Percentiles rank a stretch among this genome's conserved stretches.
phyloP scores from a whole-genome alignment of 1,140 invertebrate species.

The Pseudomyrmex gracilis region DNA sequence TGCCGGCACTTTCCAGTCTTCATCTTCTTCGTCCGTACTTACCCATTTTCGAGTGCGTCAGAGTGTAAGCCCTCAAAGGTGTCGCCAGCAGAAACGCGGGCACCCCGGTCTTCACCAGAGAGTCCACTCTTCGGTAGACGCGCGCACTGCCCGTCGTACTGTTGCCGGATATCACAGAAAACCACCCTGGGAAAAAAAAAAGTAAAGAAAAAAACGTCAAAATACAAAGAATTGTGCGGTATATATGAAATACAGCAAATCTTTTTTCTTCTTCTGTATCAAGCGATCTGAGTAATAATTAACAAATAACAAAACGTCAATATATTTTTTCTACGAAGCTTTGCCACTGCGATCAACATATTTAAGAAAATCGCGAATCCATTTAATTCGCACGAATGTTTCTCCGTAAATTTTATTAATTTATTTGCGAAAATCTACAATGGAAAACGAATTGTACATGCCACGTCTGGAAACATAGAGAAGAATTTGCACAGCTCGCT shows the following conservation, averaged over 20 bases:
- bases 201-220: constrained; percentile 11
- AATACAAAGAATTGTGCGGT: neutral
- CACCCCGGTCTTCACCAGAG: constrained; percentile 83
- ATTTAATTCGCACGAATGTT: neutral
- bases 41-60: constrained; percentile 85
- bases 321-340: no score
- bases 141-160: constrained; percentile 81
- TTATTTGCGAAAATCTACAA: neutral
- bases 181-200: constrained; percentile 85
- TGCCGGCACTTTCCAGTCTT: constrained; percentile 16
- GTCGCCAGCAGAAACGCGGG: constrained; percentile 83
- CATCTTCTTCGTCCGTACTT: constrained; percentile 66
- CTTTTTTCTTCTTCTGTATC: neutral
- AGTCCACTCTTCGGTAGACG: constrained; percentile 83
- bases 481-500: neutral
- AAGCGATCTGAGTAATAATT: neutral
- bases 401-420: neutral
- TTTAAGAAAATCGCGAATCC: no score
- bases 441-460: neutral
- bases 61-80: constrained; percentile 83
- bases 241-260: neutral
- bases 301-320: neutral
- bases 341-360: no score
- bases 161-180: constrained; percentile 85
- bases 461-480: neutral